These are phyloP conservation scores for Epicauta chinensis DNA, from an alignment of 1,140 invertebrate genomes.

Conservation along the genomic window DNA sequence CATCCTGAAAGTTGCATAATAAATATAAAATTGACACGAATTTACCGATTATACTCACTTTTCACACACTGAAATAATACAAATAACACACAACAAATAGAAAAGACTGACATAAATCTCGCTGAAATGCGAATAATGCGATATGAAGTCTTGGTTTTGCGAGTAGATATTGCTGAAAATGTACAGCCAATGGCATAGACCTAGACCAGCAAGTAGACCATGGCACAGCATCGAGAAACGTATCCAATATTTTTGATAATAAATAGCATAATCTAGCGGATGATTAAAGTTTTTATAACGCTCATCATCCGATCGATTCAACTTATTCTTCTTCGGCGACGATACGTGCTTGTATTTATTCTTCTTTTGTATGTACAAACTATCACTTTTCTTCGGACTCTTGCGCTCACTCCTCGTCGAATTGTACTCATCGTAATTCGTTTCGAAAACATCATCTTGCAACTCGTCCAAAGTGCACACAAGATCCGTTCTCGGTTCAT, in stretches of 20 bases:
- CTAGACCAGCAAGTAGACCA: slow-evolving; percentile 38
- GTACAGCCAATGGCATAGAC: slow-evolving; percentile 38
- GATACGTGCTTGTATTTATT: slow-evolving; percentile 23
- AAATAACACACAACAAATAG: slow-evolving; percentile 36
- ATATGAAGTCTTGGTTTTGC: slow-evolving; percentile 32
- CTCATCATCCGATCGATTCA: no score
- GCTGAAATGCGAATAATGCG: slow-evolving; percentile 39
- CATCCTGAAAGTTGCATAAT: slow-evolving; percentile 37
- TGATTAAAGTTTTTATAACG: background rate
- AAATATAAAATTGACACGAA: no score
- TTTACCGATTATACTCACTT: no score
- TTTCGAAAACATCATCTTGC: slow-evolving; percentile 43
- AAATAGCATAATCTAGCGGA: slow-evolving; percentile 34
- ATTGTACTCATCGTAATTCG: slow-evolving; percentile 28
- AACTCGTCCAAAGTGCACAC: slow-evolving; percentile 39
- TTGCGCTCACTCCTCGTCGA: slow-evolving; percentile 30
- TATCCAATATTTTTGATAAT: slow-evolving; percentile 37
- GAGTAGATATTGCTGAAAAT: slow-evolving; percentile 31
- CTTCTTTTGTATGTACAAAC: slow-evolving; percentile 39
- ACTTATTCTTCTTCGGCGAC: no score
- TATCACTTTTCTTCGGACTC: slow-evolving; percentile 35
- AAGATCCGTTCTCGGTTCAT: slow-evolving; percentile 37
- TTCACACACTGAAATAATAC: slow-evolving; percentile 40
- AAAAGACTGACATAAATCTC: slow-evolving; percentile 38
- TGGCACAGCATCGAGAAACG: slow-evolving; percentile 37